phyloP scores from a whole-genome alignment of 2,888 invertebrate genomes.

The Oligia latruncula region DNA sequence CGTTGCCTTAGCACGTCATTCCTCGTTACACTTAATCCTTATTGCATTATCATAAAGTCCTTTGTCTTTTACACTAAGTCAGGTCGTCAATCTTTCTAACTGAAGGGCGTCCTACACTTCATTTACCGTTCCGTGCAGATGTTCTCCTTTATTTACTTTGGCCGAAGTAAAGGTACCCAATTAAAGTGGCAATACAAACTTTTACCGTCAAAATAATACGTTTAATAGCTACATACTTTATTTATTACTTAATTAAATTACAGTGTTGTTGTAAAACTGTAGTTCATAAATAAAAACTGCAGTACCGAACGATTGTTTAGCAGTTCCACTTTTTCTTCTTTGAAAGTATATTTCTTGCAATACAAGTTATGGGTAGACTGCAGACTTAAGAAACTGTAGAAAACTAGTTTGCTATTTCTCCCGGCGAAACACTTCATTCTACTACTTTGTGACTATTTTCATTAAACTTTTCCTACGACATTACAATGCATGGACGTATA shows the following conservation, averaged over 20 bases:
- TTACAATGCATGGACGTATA: slow-evolving; percentile 41
- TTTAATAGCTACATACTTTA: slow-evolving; percentile 36
- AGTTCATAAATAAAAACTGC: slow-evolving; percentile 41
- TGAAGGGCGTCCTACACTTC: slow-evolving; percentile 7
- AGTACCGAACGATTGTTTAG: slow-evolving; percentile 37
- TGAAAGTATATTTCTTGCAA: slow-evolving; percentile 48
- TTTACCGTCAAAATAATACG: slow-evolving; percentile 44
- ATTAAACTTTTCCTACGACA: slow-evolving; percentile 52
- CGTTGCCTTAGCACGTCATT: neutral
- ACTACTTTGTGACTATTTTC: slow-evolving; percentile 57
- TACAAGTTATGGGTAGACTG: slow-evolving; percentile 44
- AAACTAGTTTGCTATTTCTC: slow-evolving; percentile 55
- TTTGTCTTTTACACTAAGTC: neutral
- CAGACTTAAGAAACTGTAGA: slow-evolving; percentile 38
- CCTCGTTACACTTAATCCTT: neutral
- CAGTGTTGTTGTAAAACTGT: slow-evolving; percentile 30
- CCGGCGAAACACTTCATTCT: slow-evolving; percentile 36
- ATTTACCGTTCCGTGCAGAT: slow-evolving; percentile 36
- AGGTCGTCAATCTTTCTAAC: slow-evolving; percentile 11
- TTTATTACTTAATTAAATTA: slow-evolving; percentile 47
- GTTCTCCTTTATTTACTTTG: slow-evolving; percentile 38
- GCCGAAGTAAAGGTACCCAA: slow-evolving; percentile 24
- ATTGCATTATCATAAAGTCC: neutral
- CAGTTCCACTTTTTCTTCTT: slow-evolving; percentile 40
- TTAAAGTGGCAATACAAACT: slow-evolving; percentile 45